phyloP scores from a whole-genome alignment of 2,888 invertebrate species.

The Erebia aethiops region DNA sequence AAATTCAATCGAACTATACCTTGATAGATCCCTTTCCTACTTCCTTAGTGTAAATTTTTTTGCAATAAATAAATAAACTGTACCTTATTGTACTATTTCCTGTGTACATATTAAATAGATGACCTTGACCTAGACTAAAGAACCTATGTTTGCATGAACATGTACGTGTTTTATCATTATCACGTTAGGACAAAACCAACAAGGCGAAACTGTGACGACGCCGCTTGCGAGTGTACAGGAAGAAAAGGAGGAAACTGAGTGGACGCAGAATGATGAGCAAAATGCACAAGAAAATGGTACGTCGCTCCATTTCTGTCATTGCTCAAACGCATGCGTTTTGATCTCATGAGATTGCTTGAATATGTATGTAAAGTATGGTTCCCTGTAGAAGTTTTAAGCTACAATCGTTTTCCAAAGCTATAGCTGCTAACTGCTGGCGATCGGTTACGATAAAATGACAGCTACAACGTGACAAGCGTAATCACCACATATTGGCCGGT shows the following conservation, averaged over 20 bases:
- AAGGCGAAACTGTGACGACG: conserved; percentile 75
- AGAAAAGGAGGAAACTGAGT: conserved; percentile 85
- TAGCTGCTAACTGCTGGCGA: too few relatives aligned
- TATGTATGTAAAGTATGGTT: neutral
- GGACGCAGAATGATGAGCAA: conserved; percentile 71
- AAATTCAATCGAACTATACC: neutral
- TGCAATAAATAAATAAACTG: neutral
- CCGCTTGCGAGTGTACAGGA: conserved; percentile 86
- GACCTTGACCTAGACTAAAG: neutral
- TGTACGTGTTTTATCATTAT: neutral
- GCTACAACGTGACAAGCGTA: too few relatives aligned
- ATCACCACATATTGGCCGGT: too few relatives aligned
- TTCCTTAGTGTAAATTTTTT: neutral
- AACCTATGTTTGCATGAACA: conserved; percentile 2
- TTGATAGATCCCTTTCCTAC: neutral
- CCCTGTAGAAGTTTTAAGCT: neutral
- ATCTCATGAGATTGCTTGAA: neutral
- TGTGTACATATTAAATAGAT: neutral
- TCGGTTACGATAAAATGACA: too few relatives aligned
- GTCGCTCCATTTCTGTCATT: neutral
- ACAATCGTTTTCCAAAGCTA: neutral
- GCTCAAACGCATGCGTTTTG: neutral
- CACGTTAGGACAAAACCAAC: conserved; percentile 52
- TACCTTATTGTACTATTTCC: neutral
- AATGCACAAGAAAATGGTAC: conserved; percentile 69